phyloP scores from a whole-genome alignment of 2,888 invertebrate species.

The Xestia xanthographa region DNA sequence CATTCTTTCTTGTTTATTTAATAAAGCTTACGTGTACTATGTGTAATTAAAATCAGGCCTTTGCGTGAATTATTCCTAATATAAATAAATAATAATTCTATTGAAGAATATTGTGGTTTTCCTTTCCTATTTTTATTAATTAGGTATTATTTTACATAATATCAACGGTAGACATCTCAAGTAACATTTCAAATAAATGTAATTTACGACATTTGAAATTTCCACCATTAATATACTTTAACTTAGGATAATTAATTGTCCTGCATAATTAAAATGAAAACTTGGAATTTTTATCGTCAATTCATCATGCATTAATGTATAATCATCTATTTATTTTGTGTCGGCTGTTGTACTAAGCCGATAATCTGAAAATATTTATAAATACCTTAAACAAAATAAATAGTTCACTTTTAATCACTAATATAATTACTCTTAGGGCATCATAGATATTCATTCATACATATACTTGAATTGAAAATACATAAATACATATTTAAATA shows the following conservation, averaged over 20 bases:
- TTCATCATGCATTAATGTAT: not conserved
- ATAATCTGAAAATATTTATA: not conserved
- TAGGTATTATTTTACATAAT: not conserved
- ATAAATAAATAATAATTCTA: not conserved
- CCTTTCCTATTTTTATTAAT: not conserved
- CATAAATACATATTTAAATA: conserved; percentile 1
- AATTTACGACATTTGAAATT: not conserved
- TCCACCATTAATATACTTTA: not conserved
- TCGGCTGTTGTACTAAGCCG: not conserved
- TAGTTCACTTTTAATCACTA: not conserved
- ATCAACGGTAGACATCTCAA: not conserved
- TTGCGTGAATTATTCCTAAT: not conserved
- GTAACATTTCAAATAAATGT: not conserved
- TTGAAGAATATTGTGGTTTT: not conserved
- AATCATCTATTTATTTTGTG: not conserved
- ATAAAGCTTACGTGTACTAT: not conserved
- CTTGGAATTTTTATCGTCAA: not conserved
- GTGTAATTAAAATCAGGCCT: not conserved
- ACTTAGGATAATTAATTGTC: not conserved
- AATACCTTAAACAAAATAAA: not conserved
- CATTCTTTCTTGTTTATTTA: not conserved
- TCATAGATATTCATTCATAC: conserved; percentile 23
- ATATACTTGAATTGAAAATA: conserved; percentile 35
- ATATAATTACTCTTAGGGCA: conserved; percentile 3
- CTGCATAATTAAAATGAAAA: not conserved